Base-by-base conservation (phyloP, 2,113 vertebrate species). In the Thamnophis sirtalis region DNA sequence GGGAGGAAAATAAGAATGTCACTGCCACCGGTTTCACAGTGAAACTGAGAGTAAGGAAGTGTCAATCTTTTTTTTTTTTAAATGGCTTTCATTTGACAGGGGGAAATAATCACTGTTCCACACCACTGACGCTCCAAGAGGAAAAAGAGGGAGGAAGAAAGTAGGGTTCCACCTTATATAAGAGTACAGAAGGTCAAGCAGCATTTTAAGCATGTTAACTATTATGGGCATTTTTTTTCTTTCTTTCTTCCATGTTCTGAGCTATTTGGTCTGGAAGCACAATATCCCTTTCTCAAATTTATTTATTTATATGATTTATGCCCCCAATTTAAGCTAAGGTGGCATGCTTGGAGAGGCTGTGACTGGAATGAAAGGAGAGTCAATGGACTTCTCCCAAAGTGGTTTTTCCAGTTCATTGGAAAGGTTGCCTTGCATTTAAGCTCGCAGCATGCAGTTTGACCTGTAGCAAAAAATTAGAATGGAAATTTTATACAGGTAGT, bases 11-110 rank as follows among this genome's bases (percentile, higher is more conserved):
- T 0, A 0, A 92, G 48, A 11, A 50, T 48, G 26, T 4, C 24
- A 84, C 63, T 28, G 0, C 49, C 38, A 87, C 9, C n/a, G 91
- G 9, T 88, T 21, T 9, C 0, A 0, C 3, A 13, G 48, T 49
- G 22, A 80, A 88, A 24, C 0, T 4, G 6, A 9, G 19, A 58
- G 73, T 80, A 80, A 80, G 33, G 7, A 80, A 43, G 2, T 24
- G 53, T 5, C 22, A 86, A 6, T 86, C 17, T 13, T 53, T 2
- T 53, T 53, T 58, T 58, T n/a, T 73, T 54, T 63, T 2, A 1
- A 43, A 13, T 49, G 50, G n/a, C n/a, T 80, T 11, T 48, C 49
- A 43, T 90, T 38, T 58, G 10, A 8, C 48, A 33, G 3, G 53
- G 53, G 19, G 22, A 55, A 87, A 28, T n/a, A 17, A 22, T 87